phyloP scores from a whole-genome alignment of 2,113 vertebrate species.

The Vicugna pacos region DNA sequence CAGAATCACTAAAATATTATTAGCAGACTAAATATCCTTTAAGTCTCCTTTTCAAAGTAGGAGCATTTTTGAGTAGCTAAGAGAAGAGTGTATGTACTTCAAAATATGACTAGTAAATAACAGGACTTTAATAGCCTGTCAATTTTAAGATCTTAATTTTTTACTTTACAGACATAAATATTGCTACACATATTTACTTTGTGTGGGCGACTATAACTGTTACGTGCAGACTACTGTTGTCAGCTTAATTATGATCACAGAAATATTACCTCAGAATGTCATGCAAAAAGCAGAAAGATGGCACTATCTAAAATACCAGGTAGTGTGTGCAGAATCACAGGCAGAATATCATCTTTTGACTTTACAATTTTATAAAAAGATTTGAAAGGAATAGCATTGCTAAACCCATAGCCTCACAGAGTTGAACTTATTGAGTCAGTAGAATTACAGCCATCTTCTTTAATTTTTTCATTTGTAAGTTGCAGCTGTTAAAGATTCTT shows the following conservation, averaged over 20 bases:
- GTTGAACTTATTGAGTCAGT: constrained; percentile 39
- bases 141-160: constrained; percentile 55
- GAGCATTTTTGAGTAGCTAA: background rate
- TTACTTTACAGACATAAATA: background rate
- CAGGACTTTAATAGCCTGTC: constrained; percentile 12
- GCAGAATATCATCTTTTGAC: constrained; percentile 32
- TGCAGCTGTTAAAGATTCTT: constrained; percentile 24
- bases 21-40: constrained; percentile 21
- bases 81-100: background rate
- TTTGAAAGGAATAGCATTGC: background rate
- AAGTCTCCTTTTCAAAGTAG: constrained; percentile 40
- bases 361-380: constrained; percentile 47
- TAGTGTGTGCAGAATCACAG: background rate
- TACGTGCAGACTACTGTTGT: background rate
- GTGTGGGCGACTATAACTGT: background rate
- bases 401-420: constrained; percentile 19
- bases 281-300: constrained; percentile 2
- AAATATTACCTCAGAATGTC: constrained; percentile 38
- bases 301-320: background rate
- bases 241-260: constrained; percentile 16
- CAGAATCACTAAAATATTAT: constrained; percentile 37
- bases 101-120: constrained; percentile 49
- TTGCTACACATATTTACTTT: constrained; percentile 41
- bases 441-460: constrained; percentile 15
- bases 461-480: constrained; percentile 60